These are phyloP conservation scores for Typhlichthys eigenmanni DNA, from an alignment of 2,797 vertebrate species.

Conservation along the genomic window DNA sequence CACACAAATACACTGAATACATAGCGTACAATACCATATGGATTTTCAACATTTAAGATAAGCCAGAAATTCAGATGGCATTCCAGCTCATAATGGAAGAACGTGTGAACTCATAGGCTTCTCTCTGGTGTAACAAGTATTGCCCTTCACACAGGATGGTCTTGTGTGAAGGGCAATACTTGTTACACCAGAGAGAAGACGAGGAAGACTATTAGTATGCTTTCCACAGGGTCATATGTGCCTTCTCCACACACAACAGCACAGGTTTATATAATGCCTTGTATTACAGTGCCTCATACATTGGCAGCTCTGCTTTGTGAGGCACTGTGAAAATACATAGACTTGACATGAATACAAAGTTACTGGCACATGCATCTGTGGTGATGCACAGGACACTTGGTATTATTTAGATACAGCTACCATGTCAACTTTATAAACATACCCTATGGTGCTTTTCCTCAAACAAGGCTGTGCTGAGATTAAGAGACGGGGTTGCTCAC, in stretches of 20 bases:
- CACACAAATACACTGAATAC: too few relatives aligned
- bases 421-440: conserved; percentile 50
- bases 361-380: conserved; percentile 14
- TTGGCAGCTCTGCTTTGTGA: conserved; percentile 10
- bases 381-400: conserved; percentile 19
- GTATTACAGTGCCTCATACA: too few relatives aligned
- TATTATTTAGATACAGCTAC: conserved; percentile 35
- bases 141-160: conserved; percentile 55
- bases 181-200: conserved; percentile 58
- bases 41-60: conserved; percentile 10
- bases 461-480: conserved; percentile 56
- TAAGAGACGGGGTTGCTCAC: conserved; percentile 55
- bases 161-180: conserved; percentile 67
- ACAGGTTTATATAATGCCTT: conserved; percentile 38
- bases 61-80: conserved; percentile 31
- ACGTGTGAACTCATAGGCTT: conserved; percentile 57
- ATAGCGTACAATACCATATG: neutral
- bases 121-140: conserved; percentile 7
- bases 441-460: conserved; percentile 52
- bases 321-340: conserved; percentile 23
- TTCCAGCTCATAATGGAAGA: conserved; percentile 50
- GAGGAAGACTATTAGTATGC: conserved; percentile 61
- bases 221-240: conserved; percentile 50
- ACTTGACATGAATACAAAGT: conserved; percentile 22
- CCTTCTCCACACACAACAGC: conserved; percentile 25